Conservation (phyloP, 2,113 vertebrate species). For the Turdus rufiventris region DNA sequence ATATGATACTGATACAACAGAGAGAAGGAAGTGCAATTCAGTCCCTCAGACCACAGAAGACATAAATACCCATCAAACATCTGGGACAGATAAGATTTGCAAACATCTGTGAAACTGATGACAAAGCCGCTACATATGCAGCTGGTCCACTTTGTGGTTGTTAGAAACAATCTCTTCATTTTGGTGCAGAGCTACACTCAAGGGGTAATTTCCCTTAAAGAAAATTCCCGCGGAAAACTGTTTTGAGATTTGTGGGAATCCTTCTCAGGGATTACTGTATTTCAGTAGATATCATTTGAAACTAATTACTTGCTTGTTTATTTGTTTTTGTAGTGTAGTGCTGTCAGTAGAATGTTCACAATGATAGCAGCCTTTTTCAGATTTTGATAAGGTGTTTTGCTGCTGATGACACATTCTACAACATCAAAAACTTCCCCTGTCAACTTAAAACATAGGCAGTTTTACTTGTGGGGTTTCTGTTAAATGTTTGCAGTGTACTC, state of each 20-base stretch:
- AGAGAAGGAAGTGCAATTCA: background rate
- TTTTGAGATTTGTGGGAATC: background rate
- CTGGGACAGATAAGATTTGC: background rate
- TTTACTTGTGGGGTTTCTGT: background rate
- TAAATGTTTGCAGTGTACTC: background rate
- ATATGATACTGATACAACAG: accelerated
- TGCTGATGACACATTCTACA: background rate
- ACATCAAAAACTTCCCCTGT: background rate
- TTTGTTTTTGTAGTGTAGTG: background rate
- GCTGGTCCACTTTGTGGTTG: background rate
- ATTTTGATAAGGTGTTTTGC: background rate
- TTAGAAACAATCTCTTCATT: background rate
- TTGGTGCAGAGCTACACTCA: background rate
- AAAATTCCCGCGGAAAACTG: background rate
- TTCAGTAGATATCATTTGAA: background rate
- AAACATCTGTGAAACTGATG: background rate
- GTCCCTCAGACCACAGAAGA: background rate
- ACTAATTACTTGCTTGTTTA: background rate
- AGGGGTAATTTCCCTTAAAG: background rate
- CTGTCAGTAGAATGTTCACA: background rate
- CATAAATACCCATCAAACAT: background rate
- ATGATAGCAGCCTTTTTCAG: background rate
- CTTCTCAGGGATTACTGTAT: background rate
- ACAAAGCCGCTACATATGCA: background rate
- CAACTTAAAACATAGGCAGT: background rate